Conservation (phyloP, 1,140 invertebrate species). For the Galleria mellonella region DNA sequence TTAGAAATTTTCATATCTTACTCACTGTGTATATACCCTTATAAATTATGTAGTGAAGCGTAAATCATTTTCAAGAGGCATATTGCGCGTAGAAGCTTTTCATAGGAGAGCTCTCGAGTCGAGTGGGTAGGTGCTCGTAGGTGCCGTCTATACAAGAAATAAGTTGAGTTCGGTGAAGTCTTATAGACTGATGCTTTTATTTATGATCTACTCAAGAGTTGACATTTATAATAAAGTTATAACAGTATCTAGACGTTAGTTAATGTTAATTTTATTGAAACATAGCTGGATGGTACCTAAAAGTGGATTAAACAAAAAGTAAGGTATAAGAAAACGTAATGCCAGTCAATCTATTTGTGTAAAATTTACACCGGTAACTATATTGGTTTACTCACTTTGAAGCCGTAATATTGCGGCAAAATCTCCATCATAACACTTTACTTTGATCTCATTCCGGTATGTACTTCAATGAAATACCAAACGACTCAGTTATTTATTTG, state of each 20-base stretch:
- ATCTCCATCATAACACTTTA: slow-evolving; percentile 2
- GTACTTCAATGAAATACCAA: slow-evolving; percentile 8
- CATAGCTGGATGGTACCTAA: too few species aligned
- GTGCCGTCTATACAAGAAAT: slow-evolving; percentile 13
- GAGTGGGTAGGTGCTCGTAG: slow-evolving; percentile 22
- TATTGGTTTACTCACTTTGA: slow-evolving; percentile 1
- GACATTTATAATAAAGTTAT: too few species aligned
- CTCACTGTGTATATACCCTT: slow-evolving; percentile 5
- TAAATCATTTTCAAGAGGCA: slow-evolving; percentile 28
- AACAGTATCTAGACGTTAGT: too few species aligned
- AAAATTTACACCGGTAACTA: background rate
- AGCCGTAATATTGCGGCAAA: slow-evolving; percentile 6
- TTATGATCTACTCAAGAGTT: background rate
- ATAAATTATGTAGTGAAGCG: slow-evolving; percentile 23
- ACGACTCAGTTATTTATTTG: slow-evolving; percentile 2
- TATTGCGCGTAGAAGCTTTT: slow-evolving; percentile 29
- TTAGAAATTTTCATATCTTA: slow-evolving; percentile 8
- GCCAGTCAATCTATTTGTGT: background rate
- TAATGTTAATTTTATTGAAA: too few species aligned
- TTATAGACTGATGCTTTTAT: slow-evolving; percentile 13
- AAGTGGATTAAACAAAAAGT: too few species aligned
- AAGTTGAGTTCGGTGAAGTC: slow-evolving; percentile 24
- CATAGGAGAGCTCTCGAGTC: slow-evolving; percentile 27
- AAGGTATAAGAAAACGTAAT: too few species aligned
- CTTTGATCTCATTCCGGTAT: slow-evolving; percentile 14